A percentile compares a stretch with the other conserved stretches of the same genome.
Evolutionary conservation across 2,888 invertebrate genomes (phyloP).

Genomic region (Leptothorax acervorum): DNA sequence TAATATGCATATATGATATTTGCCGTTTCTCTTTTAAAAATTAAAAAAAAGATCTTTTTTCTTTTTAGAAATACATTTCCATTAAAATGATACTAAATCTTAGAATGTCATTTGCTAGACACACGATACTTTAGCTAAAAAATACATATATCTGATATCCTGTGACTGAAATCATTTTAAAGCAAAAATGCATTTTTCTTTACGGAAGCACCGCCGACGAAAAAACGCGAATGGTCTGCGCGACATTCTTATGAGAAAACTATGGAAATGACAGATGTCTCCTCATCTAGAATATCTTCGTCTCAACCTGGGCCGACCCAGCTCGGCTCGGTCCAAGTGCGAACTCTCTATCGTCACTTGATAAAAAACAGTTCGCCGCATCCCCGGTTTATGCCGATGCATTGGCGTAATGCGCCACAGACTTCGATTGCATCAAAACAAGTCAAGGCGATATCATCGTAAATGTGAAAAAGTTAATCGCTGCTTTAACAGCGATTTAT

Average conservation of each 20-base stretch:
- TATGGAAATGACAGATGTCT: slow-evolving; percentile 75
- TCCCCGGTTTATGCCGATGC: slow-evolving; percentile 76
- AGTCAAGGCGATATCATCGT: background rate
- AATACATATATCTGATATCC: background rate
- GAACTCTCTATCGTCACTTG: slow-evolving; percentile 81
- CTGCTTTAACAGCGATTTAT: background rate
- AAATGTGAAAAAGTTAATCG: background rate
- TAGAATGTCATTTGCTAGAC: background rate
- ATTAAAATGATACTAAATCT: background rate
- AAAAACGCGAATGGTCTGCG: slow-evolving; percentile 51
- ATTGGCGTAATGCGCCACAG: slow-evolving; percentile 71
- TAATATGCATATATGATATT: background rate
- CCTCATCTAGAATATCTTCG: slow-evolving; percentile 79
- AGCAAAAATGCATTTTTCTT: background rate
- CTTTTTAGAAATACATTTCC: background rate
- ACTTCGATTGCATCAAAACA: slow-evolving; percentile 32
- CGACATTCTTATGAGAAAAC: slow-evolving; percentile 71
- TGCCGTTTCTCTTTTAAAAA: background rate
- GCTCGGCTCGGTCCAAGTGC: slow-evolving; percentile 76
- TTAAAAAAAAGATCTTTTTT: background rate
- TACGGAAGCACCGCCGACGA: slow-evolving; percentile 26
- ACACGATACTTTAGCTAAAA: background rate
- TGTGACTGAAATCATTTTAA: background rate
- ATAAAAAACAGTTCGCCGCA: slow-evolving; percentile 80
- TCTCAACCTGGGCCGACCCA: slow-evolving; percentile 65